Evolutionary conservation across 2,113 vertebrate species (phyloP).

Genomic region (Antennarius striatus): DNA sequence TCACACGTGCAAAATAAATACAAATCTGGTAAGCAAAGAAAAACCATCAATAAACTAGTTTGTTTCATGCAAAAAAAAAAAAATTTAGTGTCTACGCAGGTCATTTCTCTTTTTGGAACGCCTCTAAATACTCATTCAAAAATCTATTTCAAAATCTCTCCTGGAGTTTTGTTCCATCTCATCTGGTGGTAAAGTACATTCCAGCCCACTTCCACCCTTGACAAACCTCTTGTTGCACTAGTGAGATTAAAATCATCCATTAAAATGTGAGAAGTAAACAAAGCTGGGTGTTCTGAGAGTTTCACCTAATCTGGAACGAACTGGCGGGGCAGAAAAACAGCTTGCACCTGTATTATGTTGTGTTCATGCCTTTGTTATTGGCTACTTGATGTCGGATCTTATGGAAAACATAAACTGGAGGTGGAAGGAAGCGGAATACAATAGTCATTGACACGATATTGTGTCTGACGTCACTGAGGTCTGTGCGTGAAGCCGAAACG

Average conservation of each 20-base stretch:
- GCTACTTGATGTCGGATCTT: constrained; percentile 3
- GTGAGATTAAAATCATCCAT: constrained; percentile 27
- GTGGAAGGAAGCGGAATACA: constrained; percentile 18
- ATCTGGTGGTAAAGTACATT: not conserved
- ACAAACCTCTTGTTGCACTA: constrained; percentile 35
- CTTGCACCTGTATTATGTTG: constrained; percentile 24
- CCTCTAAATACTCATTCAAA: too few relatives aligned
- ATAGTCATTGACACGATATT: not conserved
- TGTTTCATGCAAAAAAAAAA: too few relatives aligned
- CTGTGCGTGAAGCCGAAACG: too few relatives aligned
- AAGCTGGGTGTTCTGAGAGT: not conserved
- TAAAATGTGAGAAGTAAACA: constrained; percentile 19
- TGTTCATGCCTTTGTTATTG: constrained; percentile 8
- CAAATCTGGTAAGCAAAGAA: too few relatives aligned
- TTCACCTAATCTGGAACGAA: not conserved
- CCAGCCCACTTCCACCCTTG: constrained; percentile 39
- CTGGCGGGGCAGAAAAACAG: not conserved
- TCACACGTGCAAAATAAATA: too few relatives aligned
- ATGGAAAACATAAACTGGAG: constrained; percentile 17
- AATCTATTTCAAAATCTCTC: not conserved
- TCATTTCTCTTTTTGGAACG: too few relatives aligned
- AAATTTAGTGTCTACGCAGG: too few relatives aligned
- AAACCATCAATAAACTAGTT: too few relatives aligned
- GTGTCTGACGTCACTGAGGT: too few relatives aligned
- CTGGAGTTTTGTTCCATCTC: constrained; percentile 8